Evolutionary conservation across 1,140 invertebrate genomes (phyloP).

Genomic region (Drosophila elegans): DNA sequence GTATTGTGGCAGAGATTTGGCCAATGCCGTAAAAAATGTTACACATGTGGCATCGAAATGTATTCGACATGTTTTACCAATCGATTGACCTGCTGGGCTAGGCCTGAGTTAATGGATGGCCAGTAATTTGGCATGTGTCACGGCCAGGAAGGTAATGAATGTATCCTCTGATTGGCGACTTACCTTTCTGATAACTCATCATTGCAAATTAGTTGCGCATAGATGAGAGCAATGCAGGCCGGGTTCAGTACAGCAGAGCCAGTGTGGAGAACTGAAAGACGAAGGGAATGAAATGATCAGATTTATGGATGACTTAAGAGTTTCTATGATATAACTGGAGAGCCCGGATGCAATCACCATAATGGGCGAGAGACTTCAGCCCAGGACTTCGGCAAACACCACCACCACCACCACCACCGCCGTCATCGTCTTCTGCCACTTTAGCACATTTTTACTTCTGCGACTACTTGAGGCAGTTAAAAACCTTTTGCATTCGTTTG

Average conservation of each 20-base stretch:
- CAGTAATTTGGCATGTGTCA: slow-evolving; percentile 51
- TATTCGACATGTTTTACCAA: slow-evolving; percentile 16
- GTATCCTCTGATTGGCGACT: slow-evolving; percentile 36
- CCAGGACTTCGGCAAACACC: slow-evolving; percentile 29
- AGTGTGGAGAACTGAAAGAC: slow-evolving; percentile 39
- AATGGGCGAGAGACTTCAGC: slow-evolving; percentile 21
- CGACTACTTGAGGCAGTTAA: slow-evolving; percentile 44
- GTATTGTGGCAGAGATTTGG: slow-evolving; percentile 50
- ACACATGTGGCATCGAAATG: slow-evolving; percentile 33
- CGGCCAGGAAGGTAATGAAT: slow-evolving; percentile 33
- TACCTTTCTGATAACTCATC: slow-evolving; percentile 84
- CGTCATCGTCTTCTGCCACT: slow-evolving; percentile 29
- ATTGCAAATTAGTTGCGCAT: slow-evolving; percentile 63
- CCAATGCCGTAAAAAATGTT: slow-evolving; percentile 37
- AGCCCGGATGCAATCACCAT: slow-evolving; percentile 33
- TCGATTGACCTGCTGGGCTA: slow-evolving; percentile 18
- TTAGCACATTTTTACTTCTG: slow-evolving; percentile 46
- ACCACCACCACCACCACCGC: slow-evolving; percentile 37
- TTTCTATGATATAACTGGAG: slow-evolving; percentile 1
- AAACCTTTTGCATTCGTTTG: slow-evolving; percentile 67
- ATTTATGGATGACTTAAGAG: slow-evolving; percentile 34
- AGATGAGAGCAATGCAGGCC: slow-evolving; percentile 29
- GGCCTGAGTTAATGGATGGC: slow-evolving; percentile 6
- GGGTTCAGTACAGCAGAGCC: slow-evolving; percentile 17
- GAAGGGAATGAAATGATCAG: slow-evolving; percentile 27